Conservation (phyloP, 2,888 invertebrate genomes). For the Rambutsinella grinnellia region DNA sequence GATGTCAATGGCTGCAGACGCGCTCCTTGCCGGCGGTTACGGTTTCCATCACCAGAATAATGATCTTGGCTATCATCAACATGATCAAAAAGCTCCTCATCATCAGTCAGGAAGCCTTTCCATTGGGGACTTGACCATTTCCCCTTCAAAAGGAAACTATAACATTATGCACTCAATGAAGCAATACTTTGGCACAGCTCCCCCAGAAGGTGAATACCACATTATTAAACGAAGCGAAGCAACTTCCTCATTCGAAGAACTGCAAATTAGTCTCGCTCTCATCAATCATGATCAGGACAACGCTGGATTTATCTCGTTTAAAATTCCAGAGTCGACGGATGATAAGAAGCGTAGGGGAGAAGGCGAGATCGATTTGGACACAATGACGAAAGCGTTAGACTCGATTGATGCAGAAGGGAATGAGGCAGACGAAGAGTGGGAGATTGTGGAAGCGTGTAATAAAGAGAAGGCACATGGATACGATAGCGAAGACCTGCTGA, state of each 20-base stretch:
- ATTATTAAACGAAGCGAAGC: slow-evolving; percentile 51
- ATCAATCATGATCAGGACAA: slow-evolving; percentile 52
- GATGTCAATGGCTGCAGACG: slow-evolving; percentile 41
- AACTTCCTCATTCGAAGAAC: slow-evolving; percentile 46
- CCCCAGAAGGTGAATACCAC: slow-evolving; percentile 61
- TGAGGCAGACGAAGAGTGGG: slow-evolving; percentile 59
- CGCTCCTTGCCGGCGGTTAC: slow-evolving; percentile 33
- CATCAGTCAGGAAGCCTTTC: slow-evolving; percentile 7
- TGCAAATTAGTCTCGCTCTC: slow-evolving; percentile 48
- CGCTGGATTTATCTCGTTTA: slow-evolving; percentile 55
- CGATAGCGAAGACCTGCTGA: slow-evolving; percentile 76
- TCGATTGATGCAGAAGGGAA: slow-evolving; percentile 57
- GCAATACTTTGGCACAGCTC: slow-evolving; percentile 61
- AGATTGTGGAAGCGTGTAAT: slow-evolving; percentile 63
- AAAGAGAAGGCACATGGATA: slow-evolving; percentile 46
- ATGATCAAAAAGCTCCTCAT: slow-evolving; percentile 26
- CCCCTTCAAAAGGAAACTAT: slow-evolving; percentile 59
- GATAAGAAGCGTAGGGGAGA: not conserved
- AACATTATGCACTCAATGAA: slow-evolving; percentile 64
- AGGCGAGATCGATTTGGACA: slow-evolving; percentile 41
- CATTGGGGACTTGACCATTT: slow-evolving; percentile 38
- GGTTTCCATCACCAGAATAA: slow-evolving; percentile 17
- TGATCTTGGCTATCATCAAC: slow-evolving; percentile 1
- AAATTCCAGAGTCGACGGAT: not conserved
- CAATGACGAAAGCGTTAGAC: slow-evolving; percentile 52